phyloP scores from a whole-genome alignment of 2,797 vertebrate genomes.

The Microctenopoma steveboyesi region DNA sequence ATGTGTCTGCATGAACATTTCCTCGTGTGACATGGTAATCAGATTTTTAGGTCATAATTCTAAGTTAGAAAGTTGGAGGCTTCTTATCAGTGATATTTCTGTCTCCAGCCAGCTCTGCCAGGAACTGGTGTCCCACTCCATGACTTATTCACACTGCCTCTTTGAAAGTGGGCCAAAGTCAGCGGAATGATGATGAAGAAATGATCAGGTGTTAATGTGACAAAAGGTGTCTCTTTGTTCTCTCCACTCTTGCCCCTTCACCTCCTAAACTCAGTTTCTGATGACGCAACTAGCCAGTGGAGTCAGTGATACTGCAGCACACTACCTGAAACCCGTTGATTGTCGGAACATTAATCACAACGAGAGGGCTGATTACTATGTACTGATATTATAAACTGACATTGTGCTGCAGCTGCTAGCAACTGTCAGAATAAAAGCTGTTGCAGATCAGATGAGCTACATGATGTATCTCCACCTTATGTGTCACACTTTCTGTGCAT shows the following conservation, averaged over 20 bases:
- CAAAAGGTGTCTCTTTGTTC: conserved; percentile 14
- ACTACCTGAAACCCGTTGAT: conserved; percentile 39
- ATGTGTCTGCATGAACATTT: too few species aligned
- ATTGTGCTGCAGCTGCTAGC: neutral
- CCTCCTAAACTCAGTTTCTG: conserved; percentile 17
- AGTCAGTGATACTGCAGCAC: conserved; percentile 29
- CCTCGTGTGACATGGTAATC: too few species aligned
- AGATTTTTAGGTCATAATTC: too few species aligned
- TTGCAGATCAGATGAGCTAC: conserved; percentile 29
- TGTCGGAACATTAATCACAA: conserved; percentile 23
- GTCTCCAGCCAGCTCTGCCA: too few species aligned
- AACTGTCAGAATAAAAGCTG: neutral
- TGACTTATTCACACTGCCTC: neutral
- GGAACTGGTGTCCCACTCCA: too few species aligned
- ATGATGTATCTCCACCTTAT: neutral
- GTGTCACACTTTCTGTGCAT: conserved; percentile 23
- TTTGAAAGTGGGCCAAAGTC: neutral
- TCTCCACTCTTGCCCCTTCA: conserved; percentile 6
- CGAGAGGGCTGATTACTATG: neutral
- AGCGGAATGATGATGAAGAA: neutral
- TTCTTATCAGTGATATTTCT: too few species aligned
- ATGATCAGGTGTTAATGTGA: conserved; percentile 6
- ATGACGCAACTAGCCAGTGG: conserved; percentile 2
- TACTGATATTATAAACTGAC: neutral
- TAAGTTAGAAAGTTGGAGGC: too few species aligned